Base-by-base conservation (phyloP, 2,888 invertebrate species). In the Drosophila fulvimacula region DNA sequence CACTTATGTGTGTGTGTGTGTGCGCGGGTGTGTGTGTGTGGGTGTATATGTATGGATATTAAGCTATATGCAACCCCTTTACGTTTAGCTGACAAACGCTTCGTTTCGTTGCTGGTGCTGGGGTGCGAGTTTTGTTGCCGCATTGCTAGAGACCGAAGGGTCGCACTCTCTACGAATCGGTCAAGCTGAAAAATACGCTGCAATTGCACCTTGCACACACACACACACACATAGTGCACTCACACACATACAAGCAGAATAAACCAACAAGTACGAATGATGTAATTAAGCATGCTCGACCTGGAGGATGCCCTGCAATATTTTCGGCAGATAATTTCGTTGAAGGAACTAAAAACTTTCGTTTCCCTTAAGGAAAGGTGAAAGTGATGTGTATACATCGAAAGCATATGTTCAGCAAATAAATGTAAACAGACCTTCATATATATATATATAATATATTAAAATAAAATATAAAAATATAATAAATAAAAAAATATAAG, bases 101-200 rank as follows among this genome's bases (percentile, higher is more conserved):
- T 68, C 77, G 76, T 46, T 85, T 82, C 46, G 82, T 71, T 71
- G 63, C 51, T 32, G 51, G 49, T 64, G 60, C 32, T 74, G 69
- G 86, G 82, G 79, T 81, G 88, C 88, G 64, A 89, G 88, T 69
- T 66, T 66, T 71, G 70, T 60, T 81, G 83, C 66, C 78, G 78
- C 85, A 67, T 70, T 71, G 78, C 83, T 56, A 42, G 38, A 61
- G 69, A 69, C 63, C 59, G 41, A 60, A 67, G 75, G 81, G 87
- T 82, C 81, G 64, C 65, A 70, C 71, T 60, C 77, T 62, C 49
- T 21, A 72, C 78, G 85, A 90, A 82, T 89, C 90, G 87, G 88
- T 89, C 88, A 87, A 90, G 88, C 87, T 90, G 90, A 90, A 87
- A 87, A 87, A 89, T 79, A 70, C 70, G 73, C 76, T 81, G 88